These are phyloP conservation scores for Phyllostomus discolor DNA, from an alignment of 2,113 vertebrate genomes.

Conservation along the genomic window DNA sequence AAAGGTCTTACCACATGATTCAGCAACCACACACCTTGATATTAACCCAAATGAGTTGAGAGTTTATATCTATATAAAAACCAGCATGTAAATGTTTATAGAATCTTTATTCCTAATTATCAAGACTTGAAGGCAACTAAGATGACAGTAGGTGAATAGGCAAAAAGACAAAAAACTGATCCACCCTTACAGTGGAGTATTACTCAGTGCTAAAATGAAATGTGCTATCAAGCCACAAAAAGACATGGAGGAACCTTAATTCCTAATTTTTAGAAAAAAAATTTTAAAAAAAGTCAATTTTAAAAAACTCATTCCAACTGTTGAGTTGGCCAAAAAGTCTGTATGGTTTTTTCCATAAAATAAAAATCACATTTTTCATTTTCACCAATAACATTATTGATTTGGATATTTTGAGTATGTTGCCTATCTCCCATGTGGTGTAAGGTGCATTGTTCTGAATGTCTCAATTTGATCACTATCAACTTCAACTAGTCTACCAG, in stretches of 20 bases:
- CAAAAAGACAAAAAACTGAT: background rate
- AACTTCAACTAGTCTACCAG: too few species aligned
- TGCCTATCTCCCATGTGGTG: too few species aligned
- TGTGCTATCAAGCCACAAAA: background rate
- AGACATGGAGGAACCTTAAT: background rate
- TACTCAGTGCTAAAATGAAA: background rate
- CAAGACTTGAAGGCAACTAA: background rate
- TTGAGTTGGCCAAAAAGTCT: too few species aligned
- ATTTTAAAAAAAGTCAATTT: background rate
- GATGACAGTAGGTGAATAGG: background rate
- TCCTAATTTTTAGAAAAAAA: background rate
- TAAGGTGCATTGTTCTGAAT: too few species aligned
- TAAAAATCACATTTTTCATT: too few species aligned
- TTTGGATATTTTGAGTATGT: too few species aligned
- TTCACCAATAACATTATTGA: too few species aligned
- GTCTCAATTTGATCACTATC: too few species aligned
- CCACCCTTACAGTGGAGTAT: background rate
- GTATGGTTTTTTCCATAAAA: too few species aligned
- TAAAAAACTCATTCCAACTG: background rate
- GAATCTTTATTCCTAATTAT: background rate
- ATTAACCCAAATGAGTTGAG: background rate
- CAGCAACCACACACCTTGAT: background rate
- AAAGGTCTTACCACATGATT: background rate
- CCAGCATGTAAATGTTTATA: background rate
- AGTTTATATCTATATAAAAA: background rate